Evolutionary conservation across 2,113 vertebrate genomes (phyloP), one percentile per base, ranked within the genome.

Genomic region (Aptenodytes patagonicus): DNA sequence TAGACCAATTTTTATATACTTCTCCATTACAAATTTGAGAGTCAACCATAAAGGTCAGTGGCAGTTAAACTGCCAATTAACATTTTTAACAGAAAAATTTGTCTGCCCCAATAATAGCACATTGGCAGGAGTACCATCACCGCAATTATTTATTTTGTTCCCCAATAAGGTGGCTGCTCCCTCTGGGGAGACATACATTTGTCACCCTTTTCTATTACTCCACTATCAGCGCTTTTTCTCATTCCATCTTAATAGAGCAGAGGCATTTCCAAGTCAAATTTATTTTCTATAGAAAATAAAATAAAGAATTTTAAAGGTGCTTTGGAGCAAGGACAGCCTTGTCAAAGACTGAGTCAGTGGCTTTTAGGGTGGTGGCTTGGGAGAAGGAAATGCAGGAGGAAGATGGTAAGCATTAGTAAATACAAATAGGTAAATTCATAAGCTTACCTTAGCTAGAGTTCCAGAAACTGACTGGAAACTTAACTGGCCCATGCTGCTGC

Each of bases 91-190:
- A 15, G 16, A 84, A 75, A 79, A 58, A 46, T 4, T 3, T 31
- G 25, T 22, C 69, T 32, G 31, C 31, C 2, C 8, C 0, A 0
- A 5, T 25, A 34, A 42, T n/a, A 60, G 21, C 24, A 5, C 0
- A 0, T 2, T 25, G 10, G 6, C 34, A 55, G 52, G 17, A 70
- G 28, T 25, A 51, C 29, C 38, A 28, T 9, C 29, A 28, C 9
- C 0, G 1, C 49, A 20, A 1, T 12, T 14, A 19, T 28, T 46
- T 10, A 6, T 40, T 55, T 80, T n/a, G 26, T 10, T 46, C 7
- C 58, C 28, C 28, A 9, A 0, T 3, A 38, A 42, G 5, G 18
- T 29, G 31, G 25, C 16, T n/a, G 7, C 1, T 70, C 6, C 15
- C 9, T 18, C 19, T 25, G 51, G 28, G 65, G 12, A 3, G 2